Evolutionary conservation across 2,113 vertebrate species (phyloP), one percentile per base, ranked within the genome.

Genomic region (Cichladusa arquata): DNA sequence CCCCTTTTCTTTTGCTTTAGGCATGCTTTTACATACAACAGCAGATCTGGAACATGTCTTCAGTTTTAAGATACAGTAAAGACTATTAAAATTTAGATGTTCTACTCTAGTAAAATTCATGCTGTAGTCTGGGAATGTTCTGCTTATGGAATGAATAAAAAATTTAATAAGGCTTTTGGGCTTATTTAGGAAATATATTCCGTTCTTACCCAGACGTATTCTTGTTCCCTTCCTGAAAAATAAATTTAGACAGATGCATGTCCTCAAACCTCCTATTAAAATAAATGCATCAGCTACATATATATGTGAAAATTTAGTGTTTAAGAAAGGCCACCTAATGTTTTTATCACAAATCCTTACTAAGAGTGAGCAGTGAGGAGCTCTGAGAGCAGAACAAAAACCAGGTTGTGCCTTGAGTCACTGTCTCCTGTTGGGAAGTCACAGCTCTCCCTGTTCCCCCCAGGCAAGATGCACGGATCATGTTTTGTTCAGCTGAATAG

Each of bases 71-170:
- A 47, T 29, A 36, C 10, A 60, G 38, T 14, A 25, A 83, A 83
- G 54, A 94, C 92, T 8, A 53, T 84, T 29, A 89, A 91, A 89
- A 31, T n/a, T 40, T 56, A 72, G 60, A 44, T 60, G 58, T 47
- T 86, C 47, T 56, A 19, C 71, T 73, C 13, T 31, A 56, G 65
- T 33, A 60, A 81, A 96, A 92, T 60, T 76, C 69, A 45, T 74
- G 25, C n/a, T 74, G n/a, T 56, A 79, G 48, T 60, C 81, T 57
- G 65, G 56, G 48, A 81, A 81, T 72, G n/a, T 72, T 95, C 77
- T 72, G 47, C 69, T 93, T 93, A 72, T 64, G 53, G 65, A 91
- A 95, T 79, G 61, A 89, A 81, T 92, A 81, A 95, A 90, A 83
- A 94, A 74, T 33, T 81, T 74, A 94, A 71, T 95, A 88, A 72